phyloP scores from a whole-genome alignment of 2,888 invertebrate species.

The Leucania comma region DNA sequence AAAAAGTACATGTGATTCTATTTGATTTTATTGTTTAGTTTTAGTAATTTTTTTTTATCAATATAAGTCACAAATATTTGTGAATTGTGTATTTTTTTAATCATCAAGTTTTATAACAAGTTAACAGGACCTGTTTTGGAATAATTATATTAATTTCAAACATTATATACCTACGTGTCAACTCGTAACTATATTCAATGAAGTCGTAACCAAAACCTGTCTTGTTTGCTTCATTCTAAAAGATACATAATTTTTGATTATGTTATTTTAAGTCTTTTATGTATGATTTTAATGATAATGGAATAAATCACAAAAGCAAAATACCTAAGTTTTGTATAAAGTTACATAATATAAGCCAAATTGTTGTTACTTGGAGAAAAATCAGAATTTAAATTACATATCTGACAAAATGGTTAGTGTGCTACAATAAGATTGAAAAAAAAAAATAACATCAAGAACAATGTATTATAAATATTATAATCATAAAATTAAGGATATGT shows the following conservation, averaged over 20 bases:
- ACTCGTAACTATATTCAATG: constrained; percentile 32
- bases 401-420: constrained; percentile 91
- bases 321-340: constrained; percentile 80
- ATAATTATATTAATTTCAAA: constrained; percentile 48
- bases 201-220: constrained; percentile 60
- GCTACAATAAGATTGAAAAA: constrained; percentile 89
- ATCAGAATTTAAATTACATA: constrained; percentile 91
- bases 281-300: constrained; percentile 77
- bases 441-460: constrained; percentile 87
- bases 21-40: constrained; percentile 83
- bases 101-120: constrained; percentile 68
- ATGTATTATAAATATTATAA: constrained; percentile 89
- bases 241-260: constrained; percentile 72
- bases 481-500: constrained; percentile 89
- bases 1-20: constrained; percentile 89
- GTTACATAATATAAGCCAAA: constrained; percentile 87
- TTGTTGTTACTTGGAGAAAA: constrained; percentile 89
- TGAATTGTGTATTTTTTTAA: constrained; percentile 64
- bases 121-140: constrained; percentile 73
- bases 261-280: constrained; percentile 72
- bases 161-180: constrained; percentile 21
- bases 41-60: constrained; percentile 74
- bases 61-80: constrained; percentile 78
- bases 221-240: constrained; percentile 65
- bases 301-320: constrained; percentile 77